Evolutionary conservation across 2,797 vertebrate species (phyloP).

Genomic region (Centropyge bicolor): DNA sequence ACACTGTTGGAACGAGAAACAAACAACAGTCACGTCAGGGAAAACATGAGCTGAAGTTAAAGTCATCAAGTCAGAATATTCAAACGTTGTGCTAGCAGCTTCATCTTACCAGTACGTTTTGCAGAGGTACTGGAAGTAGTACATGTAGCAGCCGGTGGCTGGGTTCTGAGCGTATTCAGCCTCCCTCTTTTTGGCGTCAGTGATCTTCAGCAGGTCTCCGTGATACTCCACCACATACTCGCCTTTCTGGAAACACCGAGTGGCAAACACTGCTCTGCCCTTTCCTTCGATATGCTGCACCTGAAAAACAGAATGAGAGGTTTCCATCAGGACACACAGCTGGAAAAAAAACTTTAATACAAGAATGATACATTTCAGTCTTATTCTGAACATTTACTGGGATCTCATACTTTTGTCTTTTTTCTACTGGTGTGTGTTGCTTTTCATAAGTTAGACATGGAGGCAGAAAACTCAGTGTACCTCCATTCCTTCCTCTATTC

Average conservation of each 20-base stretch:
- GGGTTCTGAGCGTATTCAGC: slow-evolving; percentile 93
- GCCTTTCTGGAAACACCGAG: slow-evolving; percentile 91
- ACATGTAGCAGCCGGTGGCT: slow-evolving; percentile 98
- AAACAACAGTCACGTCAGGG: slow-evolving; percentile 16
- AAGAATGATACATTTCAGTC: too few relatives aligned
- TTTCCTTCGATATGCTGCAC: slow-evolving; percentile 96
- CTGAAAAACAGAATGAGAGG: slow-evolving; percentile 70
- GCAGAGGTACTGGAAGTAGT: slow-evolving; percentile 98
- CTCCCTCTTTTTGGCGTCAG: slow-evolving; percentile 92
- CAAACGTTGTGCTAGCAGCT: too few relatives aligned
- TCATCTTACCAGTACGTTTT: slow-evolving; percentile 95
- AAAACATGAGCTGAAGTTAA: too few relatives aligned
- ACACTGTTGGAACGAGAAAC: slow-evolving; percentile 85
- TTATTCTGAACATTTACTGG: too few relatives aligned
- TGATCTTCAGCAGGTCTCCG: slow-evolving; percentile 95
- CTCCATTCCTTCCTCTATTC: slow-evolving; percentile 97
- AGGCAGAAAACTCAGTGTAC: slow-evolving; percentile 75
- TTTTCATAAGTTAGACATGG: background rate
- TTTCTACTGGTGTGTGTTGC: background rate
- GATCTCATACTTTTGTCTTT: too few relatives aligned
- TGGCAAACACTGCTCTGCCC: slow-evolving; percentile 94
- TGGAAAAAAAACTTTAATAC: too few relatives aligned
- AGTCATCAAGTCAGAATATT: too few relatives aligned
- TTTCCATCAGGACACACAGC: too few relatives aligned
- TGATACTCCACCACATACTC: slow-evolving; percentile 99